Percentiles rank a stretch among this genome's conserved stretches.
These are phyloP conservation scores for Tachycineta bicolor DNA, from an alignment of 2,113 vertebrate species.

Conservation along the genomic window DNA sequence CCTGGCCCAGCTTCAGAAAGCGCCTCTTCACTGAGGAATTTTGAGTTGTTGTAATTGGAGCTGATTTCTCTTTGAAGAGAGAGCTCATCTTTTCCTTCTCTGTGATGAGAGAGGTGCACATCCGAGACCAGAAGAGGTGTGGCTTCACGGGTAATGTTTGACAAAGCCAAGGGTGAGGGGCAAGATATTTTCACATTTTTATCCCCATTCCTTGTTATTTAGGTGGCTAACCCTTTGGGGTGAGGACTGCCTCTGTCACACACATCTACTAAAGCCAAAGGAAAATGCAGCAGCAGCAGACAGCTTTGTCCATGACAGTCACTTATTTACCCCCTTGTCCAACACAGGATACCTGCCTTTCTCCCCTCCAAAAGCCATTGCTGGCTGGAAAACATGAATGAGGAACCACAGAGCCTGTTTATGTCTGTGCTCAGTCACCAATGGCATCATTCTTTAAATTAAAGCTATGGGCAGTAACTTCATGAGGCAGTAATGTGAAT, in stretches of 20 bases:
- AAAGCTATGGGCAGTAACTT: background rate
- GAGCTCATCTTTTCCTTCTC: background rate
- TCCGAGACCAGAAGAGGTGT: accelerated
- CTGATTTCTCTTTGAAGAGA: background rate
- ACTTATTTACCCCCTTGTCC: background rate
- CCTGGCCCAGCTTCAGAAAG: slow-evolving; percentile 13
- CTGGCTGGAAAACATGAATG: background rate
- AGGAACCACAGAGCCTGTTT: background rate
- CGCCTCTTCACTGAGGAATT: background rate
- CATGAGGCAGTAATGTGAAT: background rate
- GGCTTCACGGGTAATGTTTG: accelerated
- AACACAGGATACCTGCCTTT: background rate
- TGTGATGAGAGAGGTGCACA: background rate
- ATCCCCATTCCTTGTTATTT: background rate
- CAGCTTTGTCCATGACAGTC: accelerated
- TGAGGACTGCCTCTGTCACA: background rate
- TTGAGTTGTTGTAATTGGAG: background rate
- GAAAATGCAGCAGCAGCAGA: background rate
- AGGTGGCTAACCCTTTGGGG: background rate
- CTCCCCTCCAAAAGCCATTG: background rate
- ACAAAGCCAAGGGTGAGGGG: background rate
- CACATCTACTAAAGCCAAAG: background rate
- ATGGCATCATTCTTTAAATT: background rate
- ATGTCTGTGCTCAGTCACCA: accelerated
- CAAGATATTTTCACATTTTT: background rate